Base-by-base conservation (phyloP, 2,888 invertebrate species). In the Hyposoter didymator region DNA sequence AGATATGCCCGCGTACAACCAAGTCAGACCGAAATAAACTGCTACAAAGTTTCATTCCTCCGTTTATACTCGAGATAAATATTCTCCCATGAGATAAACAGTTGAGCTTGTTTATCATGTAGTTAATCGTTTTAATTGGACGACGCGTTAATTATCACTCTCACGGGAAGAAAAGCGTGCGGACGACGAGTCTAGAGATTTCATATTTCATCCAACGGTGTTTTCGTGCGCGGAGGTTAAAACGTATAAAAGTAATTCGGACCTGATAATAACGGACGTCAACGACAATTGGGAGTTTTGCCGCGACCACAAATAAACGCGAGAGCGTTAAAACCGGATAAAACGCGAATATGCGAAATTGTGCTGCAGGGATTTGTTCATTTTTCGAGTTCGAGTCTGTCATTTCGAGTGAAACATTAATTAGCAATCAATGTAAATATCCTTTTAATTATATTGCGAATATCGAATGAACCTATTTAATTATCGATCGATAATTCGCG, bases 181-280 rank as follows among this genome's bases (percentile, higher is more conserved):
- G 59, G 73, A 52, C 62, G 64, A 78, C 82, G 69, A 82, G 32
- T 39, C 43, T 66, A 72, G 76, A 66, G 80, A 80, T 84, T 80
- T 66, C n/a, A 84, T 72, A 12, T 55, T 76, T 76, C 76, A 84
- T 84, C 75, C 72, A 73, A 73, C 55, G 75, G 55, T 80, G 76
- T 84, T 80, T 80, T 59, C 39, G 76, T 45, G 35, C 35, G 19
- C 22, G 66, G 8, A 43, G n/a, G 22, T 28, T 14, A 47, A 39
- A 35, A 39, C 39, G 39, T 39, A 10, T 39, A 43, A 49, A 59
- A 78, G 59, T 52, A 73, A 12, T 66, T 66, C 17, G 17, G 19
- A 39, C 39, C 49, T 76, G 35, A 66, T 28, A 39, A 49, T 39
- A 52, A 19, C 28, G n/a, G n/a, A n/a, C 19, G 32, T 66, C 66